phyloP scores from a whole-genome alignment of 2,888 invertebrate genomes.

The Spilarctia lutea region DNA sequence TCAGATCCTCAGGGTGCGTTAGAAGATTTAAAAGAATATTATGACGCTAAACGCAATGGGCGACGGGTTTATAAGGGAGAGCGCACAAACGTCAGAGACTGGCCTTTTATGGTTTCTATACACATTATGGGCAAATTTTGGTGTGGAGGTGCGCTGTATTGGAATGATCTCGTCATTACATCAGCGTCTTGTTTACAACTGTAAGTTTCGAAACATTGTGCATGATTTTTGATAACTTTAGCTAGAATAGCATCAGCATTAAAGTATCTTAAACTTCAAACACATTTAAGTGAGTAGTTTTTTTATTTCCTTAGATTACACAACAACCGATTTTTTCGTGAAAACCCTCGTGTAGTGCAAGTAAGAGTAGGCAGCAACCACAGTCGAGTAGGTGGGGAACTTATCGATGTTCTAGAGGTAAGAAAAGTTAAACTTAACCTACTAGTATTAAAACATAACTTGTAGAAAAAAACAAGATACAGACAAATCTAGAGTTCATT shows the following conservation, averaged over 20 bases:
- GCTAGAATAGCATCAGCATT: not conserved
- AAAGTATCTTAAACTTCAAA: not conserved
- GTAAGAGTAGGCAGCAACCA: constrained; percentile 80
- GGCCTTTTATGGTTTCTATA: constrained; percentile 78
- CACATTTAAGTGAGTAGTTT: not conserved
- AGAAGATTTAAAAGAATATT: constrained; percentile 66
- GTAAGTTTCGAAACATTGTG: constrained; percentile 54
- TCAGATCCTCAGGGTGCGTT: constrained; percentile 75
- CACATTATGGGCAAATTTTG: constrained; percentile 79
- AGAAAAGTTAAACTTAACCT: not conserved
- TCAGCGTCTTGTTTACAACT: constrained; percentile 79
- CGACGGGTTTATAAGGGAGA: constrained; percentile 74
- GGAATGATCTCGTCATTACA: constrained; percentile 72
- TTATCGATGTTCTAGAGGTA: constrained; percentile 75
- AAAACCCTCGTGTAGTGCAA: constrained; percentile 72
- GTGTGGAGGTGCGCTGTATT: constrained; percentile 77
- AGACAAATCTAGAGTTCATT: not conserved
- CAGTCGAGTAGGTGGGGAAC: constrained; percentile 76
- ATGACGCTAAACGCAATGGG: constrained; percentile 58
- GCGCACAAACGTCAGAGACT: constrained; percentile 69
- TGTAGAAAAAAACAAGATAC: not conserved
- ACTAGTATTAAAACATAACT: not conserved
- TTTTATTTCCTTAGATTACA: constrained; percentile 65
- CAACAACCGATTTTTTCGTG: constrained; percentile 80
- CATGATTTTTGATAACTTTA: not conserved